Evolutionary conservation across 2,113 vertebrate genomes (phyloP), one percentile per base, ranked within the genome.

Genomic region (Hypocryptadius cinnamomeus): DNA sequence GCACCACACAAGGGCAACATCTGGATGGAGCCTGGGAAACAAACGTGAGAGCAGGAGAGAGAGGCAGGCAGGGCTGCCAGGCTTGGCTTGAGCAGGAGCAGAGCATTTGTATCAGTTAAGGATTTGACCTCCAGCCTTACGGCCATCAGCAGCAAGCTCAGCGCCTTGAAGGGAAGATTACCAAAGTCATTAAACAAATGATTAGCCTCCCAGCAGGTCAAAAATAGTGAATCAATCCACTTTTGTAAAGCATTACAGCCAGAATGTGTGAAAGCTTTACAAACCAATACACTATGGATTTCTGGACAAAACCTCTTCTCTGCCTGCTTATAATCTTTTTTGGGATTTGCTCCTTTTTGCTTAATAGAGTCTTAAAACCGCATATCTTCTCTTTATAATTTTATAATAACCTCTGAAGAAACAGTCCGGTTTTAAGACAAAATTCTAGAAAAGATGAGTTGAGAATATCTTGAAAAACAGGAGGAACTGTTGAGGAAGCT

Each of bases 201-300:
- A 93, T 95, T 90, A 95, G 57, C 42, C 51, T 96, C 87, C 81
- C 61, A 93, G 54, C 4, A 4, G 73, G 65, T 89, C 64, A 92
- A 92, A 96, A 94, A 84, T 73, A 85, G 88, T 61, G 19, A 86
- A 85, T 95, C 93, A 91, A 92, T 96, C 78, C 72, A 57, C 56
- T 35, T 80, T 83, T 60, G 22, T 89, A 85, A 93, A 42, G 83
- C 51, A 79, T 66, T 95, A 87, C 3, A 1, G 66, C n/a, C 85
- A 90, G 70, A 93, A 93, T 10, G 4, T 33, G 44, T 64, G 71
- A 86, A 91, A 85, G 78, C 45, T 93, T 87, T 91, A 70, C 72
- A 88, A 80, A 78, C 51, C 0, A 0, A 90, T 74, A 85, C 54
- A 30, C 61, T 60, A 44, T 73, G 70, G 91, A 71, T 59, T 94